A percentile compares a stretch with the other conserved stretches of the same genome.
Evolutionary conservation across 2,888 invertebrate species (phyloP).

Genomic region (Nemoura dubitans): DNA sequence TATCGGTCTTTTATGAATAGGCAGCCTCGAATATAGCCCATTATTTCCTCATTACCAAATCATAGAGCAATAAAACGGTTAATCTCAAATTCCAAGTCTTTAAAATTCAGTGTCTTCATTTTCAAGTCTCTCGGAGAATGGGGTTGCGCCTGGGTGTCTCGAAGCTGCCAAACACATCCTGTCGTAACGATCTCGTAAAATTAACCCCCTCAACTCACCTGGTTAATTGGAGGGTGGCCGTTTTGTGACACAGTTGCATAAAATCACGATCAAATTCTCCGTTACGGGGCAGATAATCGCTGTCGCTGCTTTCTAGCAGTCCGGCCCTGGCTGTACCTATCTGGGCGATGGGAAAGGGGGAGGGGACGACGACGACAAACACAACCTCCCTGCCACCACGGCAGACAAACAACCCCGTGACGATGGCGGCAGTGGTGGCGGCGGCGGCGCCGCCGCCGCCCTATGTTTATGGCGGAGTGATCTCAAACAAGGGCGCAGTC

Average conservation of each 20-base stretch:
- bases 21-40: conserved; percentile 21
- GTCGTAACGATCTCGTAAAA: background rate
- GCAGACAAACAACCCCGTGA: background rate
- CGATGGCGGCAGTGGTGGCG: too few species aligned
- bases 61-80: background rate
- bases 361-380: background rate
- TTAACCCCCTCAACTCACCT: background rate
- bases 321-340: background rate
- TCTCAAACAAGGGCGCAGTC: background rate
- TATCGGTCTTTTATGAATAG: conserved; percentile 42
- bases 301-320: background rate
- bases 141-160: background rate
- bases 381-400: background rate
- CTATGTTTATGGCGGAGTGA: background rate
- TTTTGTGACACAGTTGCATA: background rate
- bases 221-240: background rate
- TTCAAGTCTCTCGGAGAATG: background rate
- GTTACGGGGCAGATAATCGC: background rate
- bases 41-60: conserved; percentile 10
- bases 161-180: background rate
- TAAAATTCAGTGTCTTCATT: background rate
- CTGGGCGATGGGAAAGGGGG: background rate
- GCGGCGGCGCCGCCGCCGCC: too few species aligned
- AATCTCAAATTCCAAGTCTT: background rate
- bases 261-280: background rate